Evolutionary conservation across 2,797 vertebrate genomes (phyloP).

Genomic region (Falco naumanni): DNA sequence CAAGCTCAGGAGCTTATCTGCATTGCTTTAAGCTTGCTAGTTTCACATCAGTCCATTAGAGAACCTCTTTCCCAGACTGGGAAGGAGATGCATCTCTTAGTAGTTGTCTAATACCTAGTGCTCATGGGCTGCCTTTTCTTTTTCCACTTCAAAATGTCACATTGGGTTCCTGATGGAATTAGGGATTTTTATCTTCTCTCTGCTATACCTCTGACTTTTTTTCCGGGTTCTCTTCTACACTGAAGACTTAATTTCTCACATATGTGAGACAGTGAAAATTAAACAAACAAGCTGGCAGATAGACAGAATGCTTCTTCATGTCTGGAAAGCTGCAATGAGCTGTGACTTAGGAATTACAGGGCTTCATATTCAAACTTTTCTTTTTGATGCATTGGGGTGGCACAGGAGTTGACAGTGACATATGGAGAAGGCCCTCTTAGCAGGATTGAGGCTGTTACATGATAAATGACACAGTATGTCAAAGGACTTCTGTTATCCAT

Average conservation of each 20-base stretch:
- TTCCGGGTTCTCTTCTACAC: conserved; percentile 5
- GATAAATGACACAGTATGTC: conserved; percentile 84
- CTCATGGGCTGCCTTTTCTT: neutral
- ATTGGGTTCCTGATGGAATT: conserved; percentile 14
- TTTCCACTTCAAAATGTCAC: conserved; percentile 44
- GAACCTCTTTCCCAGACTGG: neutral
- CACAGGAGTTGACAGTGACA: conserved; percentile 77
- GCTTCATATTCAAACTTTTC: conserved; percentile 78
- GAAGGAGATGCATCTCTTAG: neutral
- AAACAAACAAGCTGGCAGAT: conserved; percentile 62
- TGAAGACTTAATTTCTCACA: conserved; percentile 60
- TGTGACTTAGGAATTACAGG: conserved; percentile 68
- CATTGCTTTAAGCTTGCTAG: neutral
- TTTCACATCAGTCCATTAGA: conserved; percentile 13
- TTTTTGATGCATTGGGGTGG: conserved; percentile 79
- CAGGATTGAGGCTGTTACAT: conserved; percentile 76
- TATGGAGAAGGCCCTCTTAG: conserved; percentile 77
- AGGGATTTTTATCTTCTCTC: conserved; percentile 19
- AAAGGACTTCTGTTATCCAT: conserved; percentile 80
- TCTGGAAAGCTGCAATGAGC: conserved; percentile 58
- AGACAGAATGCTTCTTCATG: conserved; percentile 55
- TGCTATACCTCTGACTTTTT: neutral
- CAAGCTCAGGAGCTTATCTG: neutral
- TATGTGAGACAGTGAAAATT: conserved; percentile 42
- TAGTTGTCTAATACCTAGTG: neutral